Evolutionary conservation across 1,140 invertebrate genomes (phyloP).

Genomic region (Potamilus streckersoni): DNA sequence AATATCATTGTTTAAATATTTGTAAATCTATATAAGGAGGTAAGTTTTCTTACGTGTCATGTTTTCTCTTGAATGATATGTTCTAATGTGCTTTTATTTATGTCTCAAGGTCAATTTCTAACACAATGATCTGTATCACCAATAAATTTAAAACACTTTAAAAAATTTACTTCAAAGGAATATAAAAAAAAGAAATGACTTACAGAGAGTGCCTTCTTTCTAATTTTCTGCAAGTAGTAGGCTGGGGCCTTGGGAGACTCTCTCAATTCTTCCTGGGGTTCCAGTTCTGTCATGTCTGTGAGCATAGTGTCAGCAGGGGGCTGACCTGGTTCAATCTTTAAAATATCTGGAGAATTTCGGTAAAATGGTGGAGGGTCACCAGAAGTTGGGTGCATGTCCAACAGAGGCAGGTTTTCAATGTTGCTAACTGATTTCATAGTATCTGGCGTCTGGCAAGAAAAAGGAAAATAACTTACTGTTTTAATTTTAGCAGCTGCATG

Average conservation of each 20-base stretch:
- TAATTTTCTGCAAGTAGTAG: slow-evolving; percentile 24
- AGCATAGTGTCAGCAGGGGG: slow-evolving; percentile 1
- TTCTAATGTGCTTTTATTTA: too few species aligned
- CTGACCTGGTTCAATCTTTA: slow-evolving; percentile 14
- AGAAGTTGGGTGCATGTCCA: slow-evolving; percentile 32
- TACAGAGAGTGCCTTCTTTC: slow-evolving; percentile 25
- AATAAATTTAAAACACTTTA: too few species aligned
- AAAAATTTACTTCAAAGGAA: too few species aligned
- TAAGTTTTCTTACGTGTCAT: too few species aligned
- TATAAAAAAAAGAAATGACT: neutral
- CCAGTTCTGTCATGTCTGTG: neutral
- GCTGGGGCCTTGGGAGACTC: neutral
- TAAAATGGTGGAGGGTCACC: slow-evolving; percentile 21
- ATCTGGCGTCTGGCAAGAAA: slow-evolving; percentile 38
- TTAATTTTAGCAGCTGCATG: too few species aligned
- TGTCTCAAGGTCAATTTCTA: too few species aligned
- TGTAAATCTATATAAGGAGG: too few species aligned
- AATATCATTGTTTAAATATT: too few species aligned
- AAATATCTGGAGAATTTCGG: slow-evolving; percentile 34
- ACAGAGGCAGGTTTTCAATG: slow-evolving; percentile 37
- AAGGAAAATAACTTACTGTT: too few species aligned
- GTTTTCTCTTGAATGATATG: too few species aligned
- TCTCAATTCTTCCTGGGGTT: neutral
- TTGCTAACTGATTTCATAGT: slow-evolving; percentile 49
- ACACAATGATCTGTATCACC: too few species aligned